These are phyloP conservation scores for Ctenoplectra terminalis DNA, from an alignment of 1,140 invertebrate genomes.

Conservation along the genomic window DNA sequence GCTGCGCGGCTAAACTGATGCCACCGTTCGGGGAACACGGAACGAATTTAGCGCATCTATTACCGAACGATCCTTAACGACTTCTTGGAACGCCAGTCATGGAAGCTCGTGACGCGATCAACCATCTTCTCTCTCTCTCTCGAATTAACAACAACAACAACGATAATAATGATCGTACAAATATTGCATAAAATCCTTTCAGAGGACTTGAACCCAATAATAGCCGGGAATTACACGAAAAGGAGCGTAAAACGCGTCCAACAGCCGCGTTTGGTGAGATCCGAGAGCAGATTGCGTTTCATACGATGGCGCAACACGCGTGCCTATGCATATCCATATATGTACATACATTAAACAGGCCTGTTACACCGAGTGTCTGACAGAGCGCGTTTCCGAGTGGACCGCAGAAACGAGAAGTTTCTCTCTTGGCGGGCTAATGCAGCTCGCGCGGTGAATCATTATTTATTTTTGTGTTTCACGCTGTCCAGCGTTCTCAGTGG, in stretches of 20 bases:
- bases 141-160: not conserved
- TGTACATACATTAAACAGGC: constrained; percentile 51
- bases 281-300: constrained; percentile 44
- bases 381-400: constrained; percentile 21
- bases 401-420: constrained; percentile 1
- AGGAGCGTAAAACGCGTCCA: not conserved
- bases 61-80: constrained; percentile 52
- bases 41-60: constrained; percentile 54
- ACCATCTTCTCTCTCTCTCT: not conserved
- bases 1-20: constrained; percentile 42
- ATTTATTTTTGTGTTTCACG: constrained; percentile 76
- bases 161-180: no score
- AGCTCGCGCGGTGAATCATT: constrained; percentile 69
- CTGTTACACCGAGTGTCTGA: constrained; percentile 47
- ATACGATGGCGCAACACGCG: constrained; percentile 19
- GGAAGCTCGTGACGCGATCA: not conserved
- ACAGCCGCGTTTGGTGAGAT: not conserved
- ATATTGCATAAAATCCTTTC: no score
- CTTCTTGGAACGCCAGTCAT: constrained; percentile 53
- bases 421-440: constrained; percentile 56
- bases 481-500: constrained; percentile 40
- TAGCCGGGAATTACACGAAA: not conserved
- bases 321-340: not conserved
- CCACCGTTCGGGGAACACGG: constrained; percentile 45
- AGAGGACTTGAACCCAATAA: constrained; percentile 10